phyloP scores from a whole-genome alignment of 1,140 invertebrate genomes.

The Holotrichia oblita region DNA sequence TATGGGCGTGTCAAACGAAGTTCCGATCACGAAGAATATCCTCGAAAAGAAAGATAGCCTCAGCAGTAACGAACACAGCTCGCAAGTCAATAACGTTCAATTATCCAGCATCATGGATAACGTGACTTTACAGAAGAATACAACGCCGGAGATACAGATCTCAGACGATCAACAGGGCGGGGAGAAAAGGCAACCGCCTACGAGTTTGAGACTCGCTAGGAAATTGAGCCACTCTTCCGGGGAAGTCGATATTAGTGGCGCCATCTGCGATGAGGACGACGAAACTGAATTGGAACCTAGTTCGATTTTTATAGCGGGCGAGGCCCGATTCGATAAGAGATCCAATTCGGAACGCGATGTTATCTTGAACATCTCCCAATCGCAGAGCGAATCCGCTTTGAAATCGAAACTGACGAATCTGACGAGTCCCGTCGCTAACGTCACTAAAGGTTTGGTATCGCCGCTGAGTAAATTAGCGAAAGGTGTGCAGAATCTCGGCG shows the following conservation, averaged over 20 bases:
- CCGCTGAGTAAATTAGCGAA: constrained; percentile 84
- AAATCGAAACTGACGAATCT: constrained; percentile 64
- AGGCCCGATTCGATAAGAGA: constrained; percentile 63
- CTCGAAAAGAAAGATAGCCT: constrained; percentile 62
- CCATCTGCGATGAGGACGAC: background rate
- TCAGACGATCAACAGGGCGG: constrained; percentile 53
- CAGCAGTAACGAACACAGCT: constrained; percentile 53
- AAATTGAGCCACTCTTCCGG: constrained; percentile 76
- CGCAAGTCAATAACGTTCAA: constrained; percentile 63
- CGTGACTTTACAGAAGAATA: too few species aligned
- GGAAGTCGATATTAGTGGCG: constrained; percentile 64
- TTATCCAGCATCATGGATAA: constrained; percentile 66
- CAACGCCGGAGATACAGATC: constrained; percentile 75
- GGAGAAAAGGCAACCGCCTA: constrained; percentile 64
- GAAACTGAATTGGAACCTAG: constrained; percentile 44
- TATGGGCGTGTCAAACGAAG: constrained; percentile 63
- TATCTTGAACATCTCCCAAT: constrained; percentile 76
- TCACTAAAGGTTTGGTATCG: constrained; percentile 75
- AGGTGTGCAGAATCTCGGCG: constrained; percentile 82
- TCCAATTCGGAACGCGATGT: constrained; percentile 73
- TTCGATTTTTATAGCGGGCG: constrained; percentile 48
- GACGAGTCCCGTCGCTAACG: constrained; percentile 72
- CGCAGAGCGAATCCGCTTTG: constrained; percentile 81
- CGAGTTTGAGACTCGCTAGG: constrained; percentile 66
- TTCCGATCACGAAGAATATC: constrained; percentile 43